A percentile compares a stretch with the other conserved stretches of the same genome.
phyloP scores from a whole-genome alignment of 2,888 invertebrate species.

The Alviniconcha strummeri region DNA sequence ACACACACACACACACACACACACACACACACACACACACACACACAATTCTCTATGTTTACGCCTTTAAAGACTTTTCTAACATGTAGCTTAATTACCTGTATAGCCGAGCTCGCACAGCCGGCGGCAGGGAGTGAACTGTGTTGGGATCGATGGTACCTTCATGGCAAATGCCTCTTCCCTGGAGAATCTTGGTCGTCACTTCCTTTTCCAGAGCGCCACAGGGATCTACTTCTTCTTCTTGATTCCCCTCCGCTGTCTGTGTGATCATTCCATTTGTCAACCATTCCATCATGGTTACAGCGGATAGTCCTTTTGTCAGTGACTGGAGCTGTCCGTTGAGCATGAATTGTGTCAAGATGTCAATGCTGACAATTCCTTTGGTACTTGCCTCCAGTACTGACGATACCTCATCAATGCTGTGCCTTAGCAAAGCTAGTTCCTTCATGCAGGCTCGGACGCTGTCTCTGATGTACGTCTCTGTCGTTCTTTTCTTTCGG shows the following conservation, averaged over 20 bases:
- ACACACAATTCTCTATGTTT: too few relatives aligned
- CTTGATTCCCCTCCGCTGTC: neutral
- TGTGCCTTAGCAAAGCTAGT: conserved; percentile 34
- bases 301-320: too few relatives aligned
- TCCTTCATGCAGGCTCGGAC: conserved; percentile 43
- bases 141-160: neutral
- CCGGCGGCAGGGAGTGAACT: neutral
- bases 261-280: neutral
- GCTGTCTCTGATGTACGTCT: conserved; percentile 41
- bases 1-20: too few relatives aligned
- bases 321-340: conserved; percentile 41
- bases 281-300: conserved; percentile 23
- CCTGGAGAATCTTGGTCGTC: conserved; percentile 21
- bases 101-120: conserved; percentile 15
- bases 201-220: conserved; percentile 21
- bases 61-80: too few relatives aligned
- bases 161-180: neutral
- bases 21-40: too few relatives aligned
- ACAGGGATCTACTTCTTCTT: neutral
- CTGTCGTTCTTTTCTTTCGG: too few relatives aligned
- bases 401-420: conserved; percentile 43
- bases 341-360: conserved; percentile 41
- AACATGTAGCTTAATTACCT: too few relatives aligned
- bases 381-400: conserved; percentile 42
- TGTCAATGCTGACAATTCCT: conserved; percentile 40